Evolutionary conservation across 2,797 vertebrate species (phyloP), one percentile per base, ranked within the genome.

Genomic region (Sarcophilus harrisii): DNA sequence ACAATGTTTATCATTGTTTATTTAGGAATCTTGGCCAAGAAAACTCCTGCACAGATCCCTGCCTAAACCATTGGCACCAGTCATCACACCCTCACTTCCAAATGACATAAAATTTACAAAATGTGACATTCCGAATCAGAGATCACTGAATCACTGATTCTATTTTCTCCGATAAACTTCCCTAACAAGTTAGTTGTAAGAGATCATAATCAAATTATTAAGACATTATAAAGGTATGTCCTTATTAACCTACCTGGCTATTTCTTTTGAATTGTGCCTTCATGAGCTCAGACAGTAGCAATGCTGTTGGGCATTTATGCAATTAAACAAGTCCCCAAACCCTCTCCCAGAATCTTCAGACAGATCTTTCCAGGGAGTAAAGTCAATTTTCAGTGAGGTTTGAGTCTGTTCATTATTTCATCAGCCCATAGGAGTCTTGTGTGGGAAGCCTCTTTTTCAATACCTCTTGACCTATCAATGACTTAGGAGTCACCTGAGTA

Each of bases 21-120:
- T 91, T 29, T 54, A 29, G 38, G 58, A 62, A 66, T 92, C 52
- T 90, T 90, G 29, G 91, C 90, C 92, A 94, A 94, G 66, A 90
- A 30, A 21, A 0, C 21, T 52, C 54, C 29, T 81, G 29, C 90
- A 91, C 87, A 89, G 10, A 60, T 11, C 89, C 11, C 95, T 92
- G 90, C 81, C 93, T 92, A 92, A 93, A 94, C 57, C 57, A 96
- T 28, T 90, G 59, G 59, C 57, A 24, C 45, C 13, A 27, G 28
- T 30, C 73, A 14, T 52, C 58, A 73, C 90, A 29, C 38, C 32
- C 54, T 49, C 10, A 49, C 45, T 54, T 91, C 91, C 49, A 38
- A 95, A 90, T 45, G 24, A 18, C 93, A 89, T 93, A 38, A 92
- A 92, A 93, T 32, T 92, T 73, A 92, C 87, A 87, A 55, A 91